Evolutionary conservation across 2,888 invertebrate genomes (phyloP).

Genomic region (Zelleria hepariella): DNA sequence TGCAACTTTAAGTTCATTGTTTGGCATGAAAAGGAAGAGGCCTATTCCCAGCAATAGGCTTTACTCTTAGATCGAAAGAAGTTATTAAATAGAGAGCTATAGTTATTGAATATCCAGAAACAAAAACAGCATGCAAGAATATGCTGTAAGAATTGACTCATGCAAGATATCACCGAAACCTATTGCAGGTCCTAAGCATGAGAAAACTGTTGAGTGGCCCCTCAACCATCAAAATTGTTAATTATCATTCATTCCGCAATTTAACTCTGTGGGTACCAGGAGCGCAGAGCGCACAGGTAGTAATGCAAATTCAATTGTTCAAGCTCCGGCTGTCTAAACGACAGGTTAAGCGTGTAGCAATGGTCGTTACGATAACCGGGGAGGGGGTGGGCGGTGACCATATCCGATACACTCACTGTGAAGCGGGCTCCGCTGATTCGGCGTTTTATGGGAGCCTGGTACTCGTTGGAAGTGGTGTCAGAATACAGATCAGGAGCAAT

Average conservation of each 20-base stretch:
- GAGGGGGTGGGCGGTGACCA: not conserved
- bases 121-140: no score
- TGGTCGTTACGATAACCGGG: not conserved
- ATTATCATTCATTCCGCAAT: not conserved
- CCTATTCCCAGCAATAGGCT: no score
- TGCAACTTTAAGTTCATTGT: no score
- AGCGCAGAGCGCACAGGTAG: conserved; percentile 9
- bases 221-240: not conserved
- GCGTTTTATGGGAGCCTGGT: not conserved
- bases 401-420: not conserved
- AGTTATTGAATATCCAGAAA: no score
- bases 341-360: not conserved
- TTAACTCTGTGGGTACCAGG: not conserved
- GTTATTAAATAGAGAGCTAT: no score
- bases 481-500: no score
- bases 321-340: conserved; percentile 6
- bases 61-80: no score
- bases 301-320: conserved; percentile 51
- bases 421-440: not conserved
- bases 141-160: no score
- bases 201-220: no score
- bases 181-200: no score
- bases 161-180: no score
- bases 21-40: no score
- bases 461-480: not conserved